Percentiles rank a stretch among this genome's conserved stretches.
phyloP scores from a whole-genome alignment of 2,797 vertebrate genomes.

The Rhodeus uyekii region DNA sequence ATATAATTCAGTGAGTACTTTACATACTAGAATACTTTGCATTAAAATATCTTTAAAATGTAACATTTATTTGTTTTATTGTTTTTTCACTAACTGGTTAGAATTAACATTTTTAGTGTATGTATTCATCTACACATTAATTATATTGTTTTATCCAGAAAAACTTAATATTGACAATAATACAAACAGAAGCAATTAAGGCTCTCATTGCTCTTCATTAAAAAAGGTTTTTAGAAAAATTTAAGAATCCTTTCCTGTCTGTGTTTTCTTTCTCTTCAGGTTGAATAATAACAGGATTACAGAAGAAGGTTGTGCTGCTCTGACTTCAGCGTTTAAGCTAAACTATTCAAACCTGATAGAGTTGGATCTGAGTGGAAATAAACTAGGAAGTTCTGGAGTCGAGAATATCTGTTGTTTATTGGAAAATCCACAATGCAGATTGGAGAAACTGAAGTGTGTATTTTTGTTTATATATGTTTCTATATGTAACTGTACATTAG shows the following conservation, averaged over 20 bases:
- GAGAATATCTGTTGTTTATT: not conserved
- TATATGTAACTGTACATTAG: no score
- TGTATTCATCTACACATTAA: no score
- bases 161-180: no score
- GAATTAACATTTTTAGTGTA: no score
- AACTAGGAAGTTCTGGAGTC: not conserved
- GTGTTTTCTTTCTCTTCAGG: not conserved
- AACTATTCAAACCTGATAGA: not conserved
- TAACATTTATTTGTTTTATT: no score
- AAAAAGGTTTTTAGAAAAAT: no score
- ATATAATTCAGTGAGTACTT: not conserved
- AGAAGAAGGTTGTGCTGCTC: not conserved
- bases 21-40: no score
- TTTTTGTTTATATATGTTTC: fast-evolving
- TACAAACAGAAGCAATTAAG: no score
- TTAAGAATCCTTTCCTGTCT: not conserved
- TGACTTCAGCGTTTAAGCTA: not conserved
- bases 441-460: not conserved
- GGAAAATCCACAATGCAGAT: not conserved
- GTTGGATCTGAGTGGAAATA: not conserved
- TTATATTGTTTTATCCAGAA: no score
- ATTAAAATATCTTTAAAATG: no score
- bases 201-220: no score
- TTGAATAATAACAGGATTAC: not conserved
- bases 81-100: no score